A percentile compares a stretch with the other conserved stretches of the same genome.
phyloP scores from a whole-genome alignment of 2,888 invertebrate species.

The Acleris emargana region DNA sequence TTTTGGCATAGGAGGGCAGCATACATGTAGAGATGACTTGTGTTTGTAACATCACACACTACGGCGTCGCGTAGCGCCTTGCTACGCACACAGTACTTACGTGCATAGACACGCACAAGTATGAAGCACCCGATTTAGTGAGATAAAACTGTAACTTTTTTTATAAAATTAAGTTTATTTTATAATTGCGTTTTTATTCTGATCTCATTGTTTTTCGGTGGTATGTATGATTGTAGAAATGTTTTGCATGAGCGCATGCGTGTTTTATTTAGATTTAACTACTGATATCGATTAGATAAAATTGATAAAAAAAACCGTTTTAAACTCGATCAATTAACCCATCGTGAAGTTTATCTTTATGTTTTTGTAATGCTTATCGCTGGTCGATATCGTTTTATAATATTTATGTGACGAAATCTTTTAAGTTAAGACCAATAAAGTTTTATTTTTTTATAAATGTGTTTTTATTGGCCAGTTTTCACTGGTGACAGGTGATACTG shows the following conservation, averaged over 20 bases:
- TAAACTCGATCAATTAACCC: conserved; percentile 62
- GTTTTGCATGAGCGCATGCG: neutral
- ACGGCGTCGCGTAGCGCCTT: no score
- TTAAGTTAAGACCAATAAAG: neutral
- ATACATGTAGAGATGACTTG: no score
- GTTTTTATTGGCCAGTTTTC: neutral
- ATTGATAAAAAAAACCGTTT: conserved; percentile 53
- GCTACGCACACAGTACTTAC: no score
- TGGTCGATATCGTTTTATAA: conserved; percentile 1
- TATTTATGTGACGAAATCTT: neutral
- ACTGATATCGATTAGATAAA: neutral
- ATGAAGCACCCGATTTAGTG: no score
- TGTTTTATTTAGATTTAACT: neutral
- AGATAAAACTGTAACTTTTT: no score
- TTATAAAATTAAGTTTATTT: no score
- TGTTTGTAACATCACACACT: no score
- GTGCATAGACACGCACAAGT: no score
- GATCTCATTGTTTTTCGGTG: no score
- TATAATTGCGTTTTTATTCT: no score
- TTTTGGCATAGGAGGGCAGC: no score
- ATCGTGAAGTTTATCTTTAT: conserved; percentile 35
- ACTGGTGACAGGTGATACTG: no score
- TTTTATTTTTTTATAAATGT: neutral
- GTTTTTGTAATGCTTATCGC: conserved; percentile 8
- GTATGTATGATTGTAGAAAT: neutral